A percentile compares a stretch with the other conserved stretches of the same genome.
Conservation (phyloP, 2,113 vertebrate genomes). For the Hyperopisus bebe region DNA sequence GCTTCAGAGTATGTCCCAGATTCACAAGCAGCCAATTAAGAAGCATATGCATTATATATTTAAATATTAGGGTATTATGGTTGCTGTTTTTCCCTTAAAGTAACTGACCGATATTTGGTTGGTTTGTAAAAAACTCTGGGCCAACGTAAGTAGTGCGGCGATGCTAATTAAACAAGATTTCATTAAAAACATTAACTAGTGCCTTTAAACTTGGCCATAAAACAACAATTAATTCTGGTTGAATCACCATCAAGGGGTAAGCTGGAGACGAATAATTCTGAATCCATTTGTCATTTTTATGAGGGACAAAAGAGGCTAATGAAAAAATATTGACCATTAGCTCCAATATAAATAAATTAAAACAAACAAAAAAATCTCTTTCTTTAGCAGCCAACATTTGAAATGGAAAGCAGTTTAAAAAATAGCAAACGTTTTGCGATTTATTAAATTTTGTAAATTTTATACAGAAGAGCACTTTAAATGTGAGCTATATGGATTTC, state of each 20-base stretch:
- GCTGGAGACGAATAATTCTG: not conserved
- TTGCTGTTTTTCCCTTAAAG: not conserved
- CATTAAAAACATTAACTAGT: not conserved
- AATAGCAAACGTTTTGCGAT: not conserved
- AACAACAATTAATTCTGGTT: constrained; percentile 2
- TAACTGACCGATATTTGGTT: not conserved
- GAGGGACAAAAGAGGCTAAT: not conserved
- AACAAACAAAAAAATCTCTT: not conserved
- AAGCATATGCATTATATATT: not conserved
- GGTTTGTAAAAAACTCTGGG: not conserved
- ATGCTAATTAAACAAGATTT: not conserved
- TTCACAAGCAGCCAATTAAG: not conserved
- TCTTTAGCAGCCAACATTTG: not conserved
- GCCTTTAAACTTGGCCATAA: not conserved
- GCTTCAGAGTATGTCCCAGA: not conserved
- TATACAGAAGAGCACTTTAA: not conserved
- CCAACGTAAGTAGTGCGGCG: not conserved
- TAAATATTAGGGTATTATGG: not conserved
- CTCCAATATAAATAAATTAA: not conserved
- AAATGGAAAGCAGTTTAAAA: not conserved
- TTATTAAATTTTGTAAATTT: not conserved
- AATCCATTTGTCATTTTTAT: not conserved
- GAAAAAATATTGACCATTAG: not conserved
- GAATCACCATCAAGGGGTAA: not conserved
- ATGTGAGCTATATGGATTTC: not conserved